A percentile compares a stretch with the other conserved stretches of the same genome.
Conservation (phyloP, 2,888 invertebrate species). For the Dryocosmus kuriphilus region DNA sequence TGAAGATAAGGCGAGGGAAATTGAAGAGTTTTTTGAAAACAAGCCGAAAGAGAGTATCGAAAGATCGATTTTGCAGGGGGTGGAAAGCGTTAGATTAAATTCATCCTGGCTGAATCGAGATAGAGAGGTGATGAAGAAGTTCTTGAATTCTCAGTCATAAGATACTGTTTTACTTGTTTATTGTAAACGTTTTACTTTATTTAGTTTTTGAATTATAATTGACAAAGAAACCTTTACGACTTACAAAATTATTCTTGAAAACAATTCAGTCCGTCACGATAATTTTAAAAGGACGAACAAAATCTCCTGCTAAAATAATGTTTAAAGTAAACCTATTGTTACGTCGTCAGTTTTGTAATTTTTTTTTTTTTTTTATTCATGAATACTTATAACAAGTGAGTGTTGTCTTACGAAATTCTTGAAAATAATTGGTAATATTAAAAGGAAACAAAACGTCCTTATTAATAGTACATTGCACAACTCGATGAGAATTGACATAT, state of each 20-base stretch:
- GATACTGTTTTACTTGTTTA: neutral
- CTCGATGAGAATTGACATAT: too few species aligned
- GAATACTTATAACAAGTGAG: neutral
- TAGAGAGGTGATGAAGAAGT: slow-evolving; percentile 82
- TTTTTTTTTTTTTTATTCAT: neutral
- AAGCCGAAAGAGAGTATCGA: slow-evolving; percentile 90
- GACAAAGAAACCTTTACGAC: neutral
- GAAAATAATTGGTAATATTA: neutral
- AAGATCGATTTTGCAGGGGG: slow-evolving; percentile 92
- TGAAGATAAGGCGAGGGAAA: slow-evolving; percentile 88
- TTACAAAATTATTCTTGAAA: too few species aligned
- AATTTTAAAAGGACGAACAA: too few species aligned
- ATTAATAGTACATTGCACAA: too few species aligned
- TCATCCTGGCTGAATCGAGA: slow-evolving; percentile 92
- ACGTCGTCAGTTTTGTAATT: neutral
- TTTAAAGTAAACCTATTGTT: too few species aligned
- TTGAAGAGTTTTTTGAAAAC: slow-evolving; percentile 88
- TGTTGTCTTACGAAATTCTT: neutral
- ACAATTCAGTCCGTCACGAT: too few species aligned
- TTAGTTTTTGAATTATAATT: neutral
- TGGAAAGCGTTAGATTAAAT: slow-evolving; percentile 94
- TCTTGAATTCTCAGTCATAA: slow-evolving; percentile 37
- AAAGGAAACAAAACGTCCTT: too few species aligned
- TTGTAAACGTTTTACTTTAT: neutral
- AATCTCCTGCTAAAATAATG: neutral